Evolutionary conservation across 2,797 vertebrate genomes (phyloP), one percentile per base, ranked within the genome.

Genomic region (Trachops cirrhosus): DNA sequence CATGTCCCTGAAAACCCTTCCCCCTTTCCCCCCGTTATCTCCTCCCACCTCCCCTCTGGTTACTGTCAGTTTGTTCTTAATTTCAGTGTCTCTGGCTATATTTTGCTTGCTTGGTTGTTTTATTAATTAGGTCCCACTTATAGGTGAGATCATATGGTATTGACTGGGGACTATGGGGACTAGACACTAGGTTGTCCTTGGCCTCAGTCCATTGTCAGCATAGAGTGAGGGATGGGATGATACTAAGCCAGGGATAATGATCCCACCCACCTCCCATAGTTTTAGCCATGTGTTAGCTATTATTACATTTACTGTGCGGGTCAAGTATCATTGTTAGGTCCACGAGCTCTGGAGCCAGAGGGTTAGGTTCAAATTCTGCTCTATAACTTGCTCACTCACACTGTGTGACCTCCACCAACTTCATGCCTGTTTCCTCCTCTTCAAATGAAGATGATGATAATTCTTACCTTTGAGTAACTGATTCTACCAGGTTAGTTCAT

Each of bases 221-320:
- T 34, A 18, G 82, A 74, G 44, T 39, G 78, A 44, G 7, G 75
- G 18, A 37, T 44, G 44, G 68, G 59, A 6, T 11, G 62, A 11
- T 34, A 18, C 7, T 6, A 70, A 74, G 37, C 46, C 16, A 14
- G 34, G 21, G 41, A 16, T 8, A 16, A 9, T 48, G 37, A 10
- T 1, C 64, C 57, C 6, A 9, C 64, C 57, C 6, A 9, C 54
- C 41, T 64, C 21, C 78, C 3, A 1, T 9, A 11, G 14, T 75
- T 46, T 39, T 14, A 70, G 67, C 68, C 15, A 0, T 5, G 5
- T 34, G 7, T 48, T 44, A 19, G 3, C 48, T 70, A 0, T 22
- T 15, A 2, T 75, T 29, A 46, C 2, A 0, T 50, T 84, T 41
- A 22, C 64, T 6, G 0, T 7, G 44, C 4, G n/a, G 10, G 22